Conservation (phyloP, 1,140 invertebrate genomes). For the Bombus sylvicola region DNA sequence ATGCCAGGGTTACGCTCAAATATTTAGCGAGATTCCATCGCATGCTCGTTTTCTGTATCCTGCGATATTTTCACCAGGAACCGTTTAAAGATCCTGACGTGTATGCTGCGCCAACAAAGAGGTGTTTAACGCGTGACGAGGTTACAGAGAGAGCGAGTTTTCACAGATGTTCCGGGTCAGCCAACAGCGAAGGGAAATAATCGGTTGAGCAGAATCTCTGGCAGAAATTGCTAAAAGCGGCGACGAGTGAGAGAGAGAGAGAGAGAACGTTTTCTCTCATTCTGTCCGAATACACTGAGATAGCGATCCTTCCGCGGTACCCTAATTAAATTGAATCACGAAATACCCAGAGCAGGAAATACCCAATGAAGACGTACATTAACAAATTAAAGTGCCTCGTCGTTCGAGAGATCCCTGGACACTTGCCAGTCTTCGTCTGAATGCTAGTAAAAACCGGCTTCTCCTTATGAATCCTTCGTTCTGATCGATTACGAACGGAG, state of each 20-base stretch:
- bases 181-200: constrained; percentile 38
- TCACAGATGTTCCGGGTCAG: constrained; percentile 39
- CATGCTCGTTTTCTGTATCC: background rate
- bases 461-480: background rate
- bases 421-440: constrained; percentile 71
- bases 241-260: background rate
- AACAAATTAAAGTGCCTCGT: constrained; percentile 77
- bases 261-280: background rate
- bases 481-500: background rate
- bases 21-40: constrained; percentile 27
- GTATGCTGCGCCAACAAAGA: constrained; percentile 8
- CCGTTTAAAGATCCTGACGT: constrained; percentile 31
- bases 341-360: constrained; percentile 77
- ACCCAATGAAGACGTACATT: constrained; percentile 79
- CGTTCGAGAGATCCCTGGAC: constrained; percentile 74
- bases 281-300: constrained; percentile 26
- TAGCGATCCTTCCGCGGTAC: constrained; percentile 72
- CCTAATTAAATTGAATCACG: constrained; percentile 80
- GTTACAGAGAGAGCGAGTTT: constrained; percentile 22
- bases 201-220: constrained; percentile 41
- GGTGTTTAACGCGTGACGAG: constrained; percentile 34
- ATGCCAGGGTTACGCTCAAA: background rate
- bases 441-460: constrained; percentile 30
- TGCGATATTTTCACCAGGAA: constrained; percentile 18
- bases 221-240: constrained; percentile 44